These are phyloP conservation scores for Gisinianus flammeolus DNA, from an alignment of 2,888 invertebrate species.

Conservation along the genomic window DNA sequence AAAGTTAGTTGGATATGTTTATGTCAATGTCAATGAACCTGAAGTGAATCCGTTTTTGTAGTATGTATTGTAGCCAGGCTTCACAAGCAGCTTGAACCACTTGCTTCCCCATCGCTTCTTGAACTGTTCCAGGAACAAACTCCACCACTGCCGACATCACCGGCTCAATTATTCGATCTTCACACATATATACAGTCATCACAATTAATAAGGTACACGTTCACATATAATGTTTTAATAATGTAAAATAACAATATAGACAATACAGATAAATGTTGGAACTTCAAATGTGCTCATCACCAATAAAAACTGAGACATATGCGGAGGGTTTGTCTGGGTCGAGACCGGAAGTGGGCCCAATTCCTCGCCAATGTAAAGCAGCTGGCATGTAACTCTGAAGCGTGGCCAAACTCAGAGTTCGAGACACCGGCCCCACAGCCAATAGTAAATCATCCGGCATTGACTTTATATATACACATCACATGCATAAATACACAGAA, in stretches of 20 bases:
- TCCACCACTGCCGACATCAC: slow-evolving; percentile 75
- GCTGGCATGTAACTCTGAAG: slow-evolving; percentile 81
- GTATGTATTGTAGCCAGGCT: slow-evolving; percentile 86
- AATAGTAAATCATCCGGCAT: slow-evolving; percentile 74
- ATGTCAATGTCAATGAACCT: slow-evolving; percentile 65
- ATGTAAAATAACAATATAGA: neutral
- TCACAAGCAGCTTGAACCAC: slow-evolving; percentile 82
- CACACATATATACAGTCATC: neutral
- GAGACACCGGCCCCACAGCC: slow-evolving; percentile 76
- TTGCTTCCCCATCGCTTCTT: slow-evolving; percentile 76
- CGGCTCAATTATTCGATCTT: slow-evolving; percentile 77
- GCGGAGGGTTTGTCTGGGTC: slow-evolving; percentile 63
- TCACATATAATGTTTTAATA: neutral
- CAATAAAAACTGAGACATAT: slow-evolving; percentile 77
- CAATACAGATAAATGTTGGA: too few species aligned
- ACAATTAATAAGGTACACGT: neutral
- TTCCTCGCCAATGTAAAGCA: slow-evolving; percentile 70
- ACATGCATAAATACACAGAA: too few species aligned
- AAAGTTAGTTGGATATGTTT: too few species aligned
- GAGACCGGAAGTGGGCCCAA: slow-evolving; percentile 62
- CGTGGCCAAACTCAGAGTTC: slow-evolving; percentile 78
- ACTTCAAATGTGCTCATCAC: slow-evolving; percentile 62
- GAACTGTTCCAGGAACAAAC: slow-evolving; percentile 62
- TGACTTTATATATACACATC: slow-evolving; percentile 65
- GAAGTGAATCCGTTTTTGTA: slow-evolving; percentile 80